phyloP scores from a whole-genome alignment of 2,888 invertebrate species.

The Physocephala rufipes region DNA sequence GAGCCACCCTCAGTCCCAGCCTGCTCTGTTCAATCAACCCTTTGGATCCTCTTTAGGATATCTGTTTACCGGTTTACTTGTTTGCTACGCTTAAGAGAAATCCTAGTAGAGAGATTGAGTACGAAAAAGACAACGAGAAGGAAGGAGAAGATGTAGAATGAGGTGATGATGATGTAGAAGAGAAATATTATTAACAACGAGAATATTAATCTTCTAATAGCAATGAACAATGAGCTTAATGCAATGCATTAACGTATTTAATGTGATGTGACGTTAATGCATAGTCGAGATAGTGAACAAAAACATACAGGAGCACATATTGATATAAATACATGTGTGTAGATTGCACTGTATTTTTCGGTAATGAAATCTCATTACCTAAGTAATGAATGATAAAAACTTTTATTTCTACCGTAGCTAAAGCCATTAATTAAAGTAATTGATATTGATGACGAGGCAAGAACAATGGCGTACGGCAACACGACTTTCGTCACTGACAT shows the following conservation, averaged over 20 bases:
- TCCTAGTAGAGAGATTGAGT: no score
- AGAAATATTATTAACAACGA: no score
- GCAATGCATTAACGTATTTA: slow-evolving; percentile 35
- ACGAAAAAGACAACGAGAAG: no score
- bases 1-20: no score
- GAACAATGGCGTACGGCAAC: no score
- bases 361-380: slow-evolving; percentile 31
- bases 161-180: no score
- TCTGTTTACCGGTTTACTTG: no score
- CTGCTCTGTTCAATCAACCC: no score
- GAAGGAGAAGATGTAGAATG: no score
- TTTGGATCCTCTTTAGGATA: no score
- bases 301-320: slow-evolving; percentile 1
- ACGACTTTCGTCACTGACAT: no score
- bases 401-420: background rate
- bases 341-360: slow-evolving; percentile 12
- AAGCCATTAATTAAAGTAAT: slow-evolving; percentile 39
- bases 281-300: background rate
- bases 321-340: slow-evolving; percentile 26
- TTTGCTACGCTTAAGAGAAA: no score
- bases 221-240: slow-evolving; percentile 8
- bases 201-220: slow-evolving; percentile 13
- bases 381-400: background rate
- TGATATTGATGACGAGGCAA: slow-evolving; percentile 47
- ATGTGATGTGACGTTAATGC: slow-evolving; percentile 29